Percentiles rank a stretch among this genome's conserved stretches.
Conservation (phyloP, 2,797 vertebrate species). For the Pristis pectinata region DNA sequence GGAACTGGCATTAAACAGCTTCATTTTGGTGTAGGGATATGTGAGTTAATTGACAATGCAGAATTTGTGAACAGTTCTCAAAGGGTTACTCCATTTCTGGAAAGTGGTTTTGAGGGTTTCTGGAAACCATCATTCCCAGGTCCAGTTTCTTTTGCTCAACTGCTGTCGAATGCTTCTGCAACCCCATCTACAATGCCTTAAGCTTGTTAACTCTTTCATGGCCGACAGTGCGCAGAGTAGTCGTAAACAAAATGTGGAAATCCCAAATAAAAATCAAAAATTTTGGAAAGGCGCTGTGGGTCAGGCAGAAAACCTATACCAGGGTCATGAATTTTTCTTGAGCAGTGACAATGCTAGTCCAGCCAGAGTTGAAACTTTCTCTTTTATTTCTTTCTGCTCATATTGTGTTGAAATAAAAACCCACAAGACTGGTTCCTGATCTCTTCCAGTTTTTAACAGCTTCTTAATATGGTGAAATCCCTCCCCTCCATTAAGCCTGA, state of each 20-base stretch:
- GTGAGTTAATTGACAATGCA: too few species aligned
- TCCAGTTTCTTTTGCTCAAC: neutral
- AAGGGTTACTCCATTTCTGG: constrained; percentile 12
- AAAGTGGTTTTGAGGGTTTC: constrained; percentile 1
- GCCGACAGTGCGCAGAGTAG: neutral
- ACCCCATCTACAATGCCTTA: too few species aligned
- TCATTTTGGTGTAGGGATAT: too few species aligned
- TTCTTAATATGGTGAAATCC: neutral
- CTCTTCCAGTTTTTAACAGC: neutral
- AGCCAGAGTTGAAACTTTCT: neutral
- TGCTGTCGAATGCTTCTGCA: neutral
- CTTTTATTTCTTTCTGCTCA: neutral
- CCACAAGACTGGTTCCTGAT: neutral
- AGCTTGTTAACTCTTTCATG: neutral
- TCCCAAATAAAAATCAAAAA: neutral
- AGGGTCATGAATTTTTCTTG: too few species aligned
- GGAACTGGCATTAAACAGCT: neutral
- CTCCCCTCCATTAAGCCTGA: neutral
- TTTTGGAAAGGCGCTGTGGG: neutral
- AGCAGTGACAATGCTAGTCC: neutral
- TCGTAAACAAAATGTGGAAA: neutral
- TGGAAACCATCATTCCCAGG: constrained; percentile 11
- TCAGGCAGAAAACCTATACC: neutral
- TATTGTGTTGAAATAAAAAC: neutral
- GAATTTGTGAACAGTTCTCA: neutral